phyloP scores from a whole-genome alignment of 2,113 vertebrate genomes.

The Corythornis cristatus region DNA sequence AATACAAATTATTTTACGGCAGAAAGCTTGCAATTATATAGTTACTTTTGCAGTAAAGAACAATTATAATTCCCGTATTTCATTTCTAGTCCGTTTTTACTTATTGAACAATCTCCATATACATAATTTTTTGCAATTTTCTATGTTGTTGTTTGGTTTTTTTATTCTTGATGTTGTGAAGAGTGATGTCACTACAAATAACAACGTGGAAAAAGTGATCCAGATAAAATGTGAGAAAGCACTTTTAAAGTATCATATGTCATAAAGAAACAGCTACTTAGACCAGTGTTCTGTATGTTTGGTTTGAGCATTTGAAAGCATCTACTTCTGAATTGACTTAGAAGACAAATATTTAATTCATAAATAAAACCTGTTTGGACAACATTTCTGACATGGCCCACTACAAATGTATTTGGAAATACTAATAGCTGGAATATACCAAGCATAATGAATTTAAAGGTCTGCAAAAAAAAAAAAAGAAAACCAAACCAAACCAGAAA shows the following conservation, averaged over 20 bases:
- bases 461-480: neutral
- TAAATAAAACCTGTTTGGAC: neutral
- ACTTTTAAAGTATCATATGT: rapidly evolving
- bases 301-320: neutral
- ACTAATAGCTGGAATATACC: neutral
- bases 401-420: neutral
- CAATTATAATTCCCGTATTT: neutral
- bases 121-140: neutral
- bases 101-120: neutral
- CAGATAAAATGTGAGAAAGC: neutral
- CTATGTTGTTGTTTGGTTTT: neutral
- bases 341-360: neutral
- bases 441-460: neutral
- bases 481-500: neutral
- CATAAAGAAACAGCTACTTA: neutral
- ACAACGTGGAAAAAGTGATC: neutral
- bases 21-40: neutral
- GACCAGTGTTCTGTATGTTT: neutral
- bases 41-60: neutral
- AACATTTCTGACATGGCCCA: neutral
- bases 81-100: neutral
- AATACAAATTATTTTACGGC: neutral
- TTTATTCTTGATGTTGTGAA: neutral
- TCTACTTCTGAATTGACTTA: neutral
- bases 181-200: neutral